phyloP scores from a whole-genome alignment of 1,140 invertebrate genomes.

The Rhynchophorus ferrugineus region DNA sequence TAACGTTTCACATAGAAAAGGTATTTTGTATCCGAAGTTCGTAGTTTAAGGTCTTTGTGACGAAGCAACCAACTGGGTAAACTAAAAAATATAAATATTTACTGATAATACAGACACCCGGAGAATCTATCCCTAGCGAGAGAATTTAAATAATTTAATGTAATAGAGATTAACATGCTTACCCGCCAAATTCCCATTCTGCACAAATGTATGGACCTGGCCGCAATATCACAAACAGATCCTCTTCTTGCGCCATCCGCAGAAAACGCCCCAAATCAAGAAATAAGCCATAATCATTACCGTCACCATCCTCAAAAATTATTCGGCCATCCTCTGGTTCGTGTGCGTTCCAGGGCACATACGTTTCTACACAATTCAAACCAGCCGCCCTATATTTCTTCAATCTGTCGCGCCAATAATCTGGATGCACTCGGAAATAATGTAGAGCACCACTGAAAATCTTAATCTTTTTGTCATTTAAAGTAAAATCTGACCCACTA shows the following conservation, averaged over 20 bases:
- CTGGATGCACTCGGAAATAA: slow-evolving; percentile 78
- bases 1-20: slow-evolving; percentile 43
- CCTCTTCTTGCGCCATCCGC: slow-evolving; percentile 70
- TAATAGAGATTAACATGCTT: background rate
- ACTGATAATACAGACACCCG: background rate
- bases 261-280: slow-evolving; percentile 58
- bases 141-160: background rate
- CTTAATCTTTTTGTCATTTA: slow-evolving; percentile 33
- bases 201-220: slow-evolving; percentile 93
- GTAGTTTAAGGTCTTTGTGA: slow-evolving; percentile 37
- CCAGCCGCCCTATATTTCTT: slow-evolving; percentile 73
- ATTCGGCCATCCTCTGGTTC: slow-evolving; percentile 56
- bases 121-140: no score
- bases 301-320: slow-evolving; percentile 60
- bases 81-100: slow-evolving; percentile 9
- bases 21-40: slow-evolving; percentile 45
- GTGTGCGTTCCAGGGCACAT: slow-evolving; percentile 91
- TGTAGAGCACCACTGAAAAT: slow-evolving; percentile 70
- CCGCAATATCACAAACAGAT: slow-evolving; percentile 74
- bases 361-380: slow-evolving; percentile 86
- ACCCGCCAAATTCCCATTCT: slow-evolving; percentile 57
- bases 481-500: slow-evolving; percentile 29
- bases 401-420: slow-evolving; percentile 46
- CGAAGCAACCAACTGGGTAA: slow-evolving; percentile 32
- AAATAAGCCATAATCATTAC: slow-evolving; percentile 61